Percentiles rank a stretch among this genome's conserved stretches.
Conservation (phyloP, 2,888 invertebrate species). For the Neoascia interrupta region DNA sequence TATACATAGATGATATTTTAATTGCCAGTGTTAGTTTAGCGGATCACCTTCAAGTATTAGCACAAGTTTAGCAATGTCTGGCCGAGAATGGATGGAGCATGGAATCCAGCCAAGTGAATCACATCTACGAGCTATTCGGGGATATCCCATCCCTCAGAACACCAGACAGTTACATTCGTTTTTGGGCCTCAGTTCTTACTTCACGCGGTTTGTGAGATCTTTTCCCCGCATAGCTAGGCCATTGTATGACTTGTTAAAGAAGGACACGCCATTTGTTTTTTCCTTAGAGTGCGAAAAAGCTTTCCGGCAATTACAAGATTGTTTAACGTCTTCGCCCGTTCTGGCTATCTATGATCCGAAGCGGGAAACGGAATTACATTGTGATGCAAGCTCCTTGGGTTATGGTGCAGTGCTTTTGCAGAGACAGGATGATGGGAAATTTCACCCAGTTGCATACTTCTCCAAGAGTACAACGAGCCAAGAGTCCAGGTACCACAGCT, state of each 20-base stretch:
- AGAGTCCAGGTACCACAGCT: slow-evolving; percentile 72
- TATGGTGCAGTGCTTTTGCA: slow-evolving; percentile 71
- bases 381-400: slow-evolving; percentile 72
- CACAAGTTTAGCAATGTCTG: slow-evolving; percentile 5
- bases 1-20: slow-evolving; percentile 52
- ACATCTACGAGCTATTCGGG: slow-evolving; percentile 4
- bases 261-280: slow-evolving; percentile 6
- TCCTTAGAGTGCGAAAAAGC: background rate
- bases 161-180: slow-evolving; percentile 33
- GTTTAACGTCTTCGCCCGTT: slow-evolving; percentile 58
- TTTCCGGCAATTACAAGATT: background rate
- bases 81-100: background rate
- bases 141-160: slow-evolving; percentile 32
- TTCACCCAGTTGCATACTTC: slow-evolving; percentile 73
- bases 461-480: slow-evolving; percentile 70
- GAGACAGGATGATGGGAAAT: slow-evolving; percentile 58
- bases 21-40: slow-evolving; percentile 19
- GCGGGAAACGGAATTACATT: slow-evolving; percentile 55
- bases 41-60: slow-evolving; percentile 14
- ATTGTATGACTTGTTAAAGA: background rate
- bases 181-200: slow-evolving; percentile 36
- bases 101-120: slow-evolving; percentile 19
- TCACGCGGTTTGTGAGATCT: slow-evolving; percentile 5
- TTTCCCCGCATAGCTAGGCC: slow-evolving; percentile 8
- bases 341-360: slow-evolving; percentile 72